phyloP scores from a whole-genome alignment of 2,113 vertebrate genomes.

The Laterallus jamaicensis region DNA sequence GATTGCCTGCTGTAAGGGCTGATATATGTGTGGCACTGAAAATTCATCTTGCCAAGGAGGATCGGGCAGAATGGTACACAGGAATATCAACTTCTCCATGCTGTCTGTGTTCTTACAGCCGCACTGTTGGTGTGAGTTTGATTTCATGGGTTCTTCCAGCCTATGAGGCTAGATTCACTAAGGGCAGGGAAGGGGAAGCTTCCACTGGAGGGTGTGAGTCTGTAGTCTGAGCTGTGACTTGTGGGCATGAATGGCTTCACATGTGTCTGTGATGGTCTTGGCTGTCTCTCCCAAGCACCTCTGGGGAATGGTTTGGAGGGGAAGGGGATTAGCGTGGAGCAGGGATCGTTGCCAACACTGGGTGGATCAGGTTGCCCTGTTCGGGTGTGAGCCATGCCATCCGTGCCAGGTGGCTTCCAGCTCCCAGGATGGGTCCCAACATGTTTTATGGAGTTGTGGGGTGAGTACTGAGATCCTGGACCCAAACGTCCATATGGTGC shows the following conservation, averaged over 20 bases:
- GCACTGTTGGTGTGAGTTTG: not conserved
- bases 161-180: not conserved
- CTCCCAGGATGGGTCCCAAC: not conserved
- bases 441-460: not conserved
- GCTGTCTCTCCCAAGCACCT: not conserved
- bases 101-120: not conserved
- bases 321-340: rapidly evolving
- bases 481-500: not conserved
- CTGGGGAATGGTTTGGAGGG: not conserved
- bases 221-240: not conserved
- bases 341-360: not conserved
- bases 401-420: not conserved
- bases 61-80: rapidly evolving
- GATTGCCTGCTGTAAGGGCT: not conserved
- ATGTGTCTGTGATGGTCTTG: rapidly evolving
- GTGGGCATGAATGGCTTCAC: not conserved
- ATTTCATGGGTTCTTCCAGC: not conserved
- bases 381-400: not conserved
- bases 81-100: not conserved
- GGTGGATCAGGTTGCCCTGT: not conserved
- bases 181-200: not conserved
- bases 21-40: not conserved
- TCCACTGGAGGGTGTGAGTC: too few relatives aligned
- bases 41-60: not conserved
- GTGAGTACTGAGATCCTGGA: not conserved